Evolutionary conservation across 2,113 vertebrate species (phyloP).

Genomic region (Bos javanicus): DNA sequence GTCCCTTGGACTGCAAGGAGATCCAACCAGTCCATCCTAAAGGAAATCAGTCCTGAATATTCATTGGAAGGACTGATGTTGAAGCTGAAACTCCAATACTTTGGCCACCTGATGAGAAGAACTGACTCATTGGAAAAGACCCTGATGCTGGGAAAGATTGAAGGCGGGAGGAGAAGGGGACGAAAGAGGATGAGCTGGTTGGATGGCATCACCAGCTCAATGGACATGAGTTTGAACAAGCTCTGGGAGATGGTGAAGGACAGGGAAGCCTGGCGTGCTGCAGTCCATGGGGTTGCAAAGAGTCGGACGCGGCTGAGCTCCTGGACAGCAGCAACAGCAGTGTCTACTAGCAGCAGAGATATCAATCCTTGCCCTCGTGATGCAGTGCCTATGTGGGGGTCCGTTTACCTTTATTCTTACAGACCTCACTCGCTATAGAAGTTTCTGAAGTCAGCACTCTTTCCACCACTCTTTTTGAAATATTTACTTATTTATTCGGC

Average conservation of each 20-base stretch:
- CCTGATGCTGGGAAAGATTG: neutral
- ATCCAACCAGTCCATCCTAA: neutral
- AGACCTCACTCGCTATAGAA: neutral
- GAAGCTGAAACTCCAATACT: neutral
- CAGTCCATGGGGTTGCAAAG: neutral
- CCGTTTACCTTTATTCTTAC: neutral
- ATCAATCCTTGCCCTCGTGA: neutral
- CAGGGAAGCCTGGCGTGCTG: neutral
- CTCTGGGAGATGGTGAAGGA: neutral
- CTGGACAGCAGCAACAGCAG: neutral
- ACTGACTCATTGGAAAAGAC: neutral
- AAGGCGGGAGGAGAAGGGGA: neutral
- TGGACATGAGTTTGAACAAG: neutral
- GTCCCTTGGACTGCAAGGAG: neutral
- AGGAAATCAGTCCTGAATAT: neutral
- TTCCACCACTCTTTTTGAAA: neutral
- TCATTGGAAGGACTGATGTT: neutral
- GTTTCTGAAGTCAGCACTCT: neutral
- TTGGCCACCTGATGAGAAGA: neutral
- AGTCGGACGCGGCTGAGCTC: accelerated
- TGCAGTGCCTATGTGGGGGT: neutral
- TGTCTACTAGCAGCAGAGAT: neutral
- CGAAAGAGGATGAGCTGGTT: neutral
- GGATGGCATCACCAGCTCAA: neutral
- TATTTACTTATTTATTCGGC: neutral